Base-by-base conservation (phyloP, 2,797 vertebrate species). In the Liasis olivaceus region DNA sequence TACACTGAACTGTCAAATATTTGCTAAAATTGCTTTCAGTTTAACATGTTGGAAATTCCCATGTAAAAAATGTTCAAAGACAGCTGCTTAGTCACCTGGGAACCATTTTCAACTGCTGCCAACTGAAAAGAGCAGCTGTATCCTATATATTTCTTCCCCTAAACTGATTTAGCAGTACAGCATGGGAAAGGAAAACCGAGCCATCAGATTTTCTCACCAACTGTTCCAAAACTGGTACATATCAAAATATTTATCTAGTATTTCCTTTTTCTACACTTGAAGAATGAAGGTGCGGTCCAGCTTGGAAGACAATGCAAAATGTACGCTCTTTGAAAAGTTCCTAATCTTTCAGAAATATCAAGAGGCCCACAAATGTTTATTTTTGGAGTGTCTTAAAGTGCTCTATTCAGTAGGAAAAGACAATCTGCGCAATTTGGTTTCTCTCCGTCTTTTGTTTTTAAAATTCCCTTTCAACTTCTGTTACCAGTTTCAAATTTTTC, bases 81-180 rank as follows among this genome's bases (percentile, higher is more conserved):
- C 15, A 63, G 94, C 90, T n/a, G 62, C 72, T 56, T 90, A 92
- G 94, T 94, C 89, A 42, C 14, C 36, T 58, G 54, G 87, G 54
- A 28, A 69, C 88, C 66, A 36, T 54, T 54, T 77, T 56, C 42
- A 90, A 58, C 22, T 63, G n/a, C 42, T 24, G n/a, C 58, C 28
- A 86, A 81, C 42, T 17, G 58, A 63, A 28, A 20, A 81, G 12
- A 60, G 64, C 26, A 64, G 62, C 31, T 85, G 60, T 13, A 12
- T 59, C 69, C 17, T 58, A 4, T 81, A 60, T 63, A 63, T 54
- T 84, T 88, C 87, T 84, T 63, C 13, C 58, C n/a, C 14, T 42
- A 56, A 84, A 31, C 13, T 84, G 59, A 92, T 84, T 54, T 14
- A 84, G 42, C 26, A 92, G 51, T 60, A 92, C 1, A 63, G 42